phyloP scores from a whole-genome alignment of 2,113 vertebrate species.

The Xyrauchen texanus region DNA sequence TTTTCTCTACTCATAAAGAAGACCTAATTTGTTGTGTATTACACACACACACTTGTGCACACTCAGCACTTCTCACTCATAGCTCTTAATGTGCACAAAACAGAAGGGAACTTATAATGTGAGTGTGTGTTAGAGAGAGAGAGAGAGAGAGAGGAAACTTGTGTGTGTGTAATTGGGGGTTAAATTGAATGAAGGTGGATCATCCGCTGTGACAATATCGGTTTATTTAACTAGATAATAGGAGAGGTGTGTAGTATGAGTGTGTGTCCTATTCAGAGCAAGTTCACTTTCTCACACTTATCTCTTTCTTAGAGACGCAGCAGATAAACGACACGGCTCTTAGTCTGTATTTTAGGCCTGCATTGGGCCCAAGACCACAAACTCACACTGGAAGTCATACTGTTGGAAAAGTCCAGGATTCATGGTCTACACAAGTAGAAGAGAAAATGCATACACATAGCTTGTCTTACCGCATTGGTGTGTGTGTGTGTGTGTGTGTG shows the following conservation, averaged over 20 bases:
- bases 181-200: constrained; percentile 49
- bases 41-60: constrained; percentile 4
- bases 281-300: constrained; percentile 9
- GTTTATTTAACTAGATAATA: constrained; percentile 9
- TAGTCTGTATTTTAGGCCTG: too few species aligned
- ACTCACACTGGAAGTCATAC: neutral
- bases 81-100: constrained; percentile 38
- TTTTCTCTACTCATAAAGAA: neutral
- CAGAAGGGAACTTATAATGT: constrained; percentile 33
- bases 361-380: too few species aligned
- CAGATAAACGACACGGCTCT: neutral
- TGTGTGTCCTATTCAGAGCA: neutral
- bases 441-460: constrained; percentile 25
- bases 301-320: constrained; percentile 7
- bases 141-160: neutral
- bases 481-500: constrained; percentile 17
- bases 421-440: neutral
- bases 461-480: constrained; percentile 8
- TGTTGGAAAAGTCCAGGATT: neutral
- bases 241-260: neutral
- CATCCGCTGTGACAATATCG: constrained; percentile 39
- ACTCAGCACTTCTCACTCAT: constrained; percentile 38
- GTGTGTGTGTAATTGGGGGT: constrained; percentile 25
- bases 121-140: constrained; percentile 26
- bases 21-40: constrained; percentile 1